Percentiles rank a stretch among this genome's conserved stretches.
phyloP scores from a whole-genome alignment of 1,140 invertebrate species.

The Octopus sinensis region DNA sequence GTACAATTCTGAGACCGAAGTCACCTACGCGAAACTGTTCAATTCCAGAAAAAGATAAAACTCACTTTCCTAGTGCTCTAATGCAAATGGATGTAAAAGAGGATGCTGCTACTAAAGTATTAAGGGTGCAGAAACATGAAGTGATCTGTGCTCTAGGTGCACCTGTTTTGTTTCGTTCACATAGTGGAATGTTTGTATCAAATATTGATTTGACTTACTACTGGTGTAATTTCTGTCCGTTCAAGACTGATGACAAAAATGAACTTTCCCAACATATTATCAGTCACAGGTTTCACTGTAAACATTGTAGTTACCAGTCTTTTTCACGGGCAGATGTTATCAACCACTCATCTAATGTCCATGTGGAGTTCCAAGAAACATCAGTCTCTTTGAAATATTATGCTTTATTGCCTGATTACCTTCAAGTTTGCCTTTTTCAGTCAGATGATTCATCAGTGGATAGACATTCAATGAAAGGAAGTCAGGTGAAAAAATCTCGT shows the following conservation, averaged over 20 bases:
- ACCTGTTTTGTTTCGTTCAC: slow-evolving; percentile 33
- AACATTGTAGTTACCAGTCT: slow-evolving; percentile 45
- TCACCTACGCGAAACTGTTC: slow-evolving; percentile 35
- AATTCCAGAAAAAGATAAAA: slow-evolving; percentile 33
- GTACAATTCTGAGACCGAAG: slow-evolving; percentile 31
- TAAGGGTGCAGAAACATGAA: slow-evolving; percentile 38
- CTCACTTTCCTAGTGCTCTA: slow-evolving; percentile 34
- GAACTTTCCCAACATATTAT: slow-evolving; percentile 40
- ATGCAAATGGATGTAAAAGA: slow-evolving; percentile 37
- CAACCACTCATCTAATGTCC: slow-evolving; percentile 36
- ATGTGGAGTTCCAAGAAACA: slow-evolving; percentile 36
- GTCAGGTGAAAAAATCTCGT: slow-evolving; percentile 15
- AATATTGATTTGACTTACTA: slow-evolving; percentile 39
- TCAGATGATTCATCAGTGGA: neutral
- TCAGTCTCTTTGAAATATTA: slow-evolving; percentile 39
- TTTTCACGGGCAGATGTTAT: slow-evolving; percentile 48
- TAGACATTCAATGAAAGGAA: slow-evolving; percentile 26
- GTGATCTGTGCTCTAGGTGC: slow-evolving; percentile 44
- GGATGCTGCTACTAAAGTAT: slow-evolving; percentile 29
- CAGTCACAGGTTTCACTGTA: slow-evolving; percentile 47
- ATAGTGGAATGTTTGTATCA: slow-evolving; percentile 29
- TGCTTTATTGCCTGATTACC: slow-evolving; percentile 40
- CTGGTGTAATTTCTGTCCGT: slow-evolving; percentile 53
- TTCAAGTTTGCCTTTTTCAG: slow-evolving; percentile 22
- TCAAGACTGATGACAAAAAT: slow-evolving; percentile 36